Percentiles rank a stretch among this genome's conserved stretches.
phyloP scores from a whole-genome alignment of 2,113 vertebrate species.

The Mobula birostris region DNA sequence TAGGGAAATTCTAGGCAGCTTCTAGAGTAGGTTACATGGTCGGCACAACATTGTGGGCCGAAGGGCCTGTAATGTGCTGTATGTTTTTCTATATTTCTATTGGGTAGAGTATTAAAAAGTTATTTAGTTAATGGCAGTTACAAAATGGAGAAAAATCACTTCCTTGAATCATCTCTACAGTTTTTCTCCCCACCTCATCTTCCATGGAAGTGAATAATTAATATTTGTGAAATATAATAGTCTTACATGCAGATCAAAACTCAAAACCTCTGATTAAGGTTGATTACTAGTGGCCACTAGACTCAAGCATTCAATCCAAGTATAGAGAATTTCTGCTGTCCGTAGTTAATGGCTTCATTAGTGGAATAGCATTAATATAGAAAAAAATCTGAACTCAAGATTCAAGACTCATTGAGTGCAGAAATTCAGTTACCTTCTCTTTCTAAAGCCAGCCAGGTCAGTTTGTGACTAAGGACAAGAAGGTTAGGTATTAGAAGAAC shows the following conservation, averaged over 20 bases:
- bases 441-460: not conserved
- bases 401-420: not conserved
- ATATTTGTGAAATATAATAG: not conserved
- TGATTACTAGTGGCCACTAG: not conserved
- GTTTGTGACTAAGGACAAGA: not conserved
- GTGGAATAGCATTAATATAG: not conserved
- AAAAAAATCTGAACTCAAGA: not conserved
- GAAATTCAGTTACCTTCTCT: not conserved
- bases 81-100: no score
- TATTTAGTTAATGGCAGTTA: not conserved
- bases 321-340: not conserved
- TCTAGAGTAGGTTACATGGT: no score
- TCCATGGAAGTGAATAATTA: not conserved
- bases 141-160: not conserved
- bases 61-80: no score
- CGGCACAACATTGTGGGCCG: no score
- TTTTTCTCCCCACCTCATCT: not conserved
- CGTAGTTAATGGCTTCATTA: not conserved
- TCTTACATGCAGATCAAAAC: not conserved
- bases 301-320: not conserved
- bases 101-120: not conserved
- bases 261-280: not conserved
- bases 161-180: not conserved
- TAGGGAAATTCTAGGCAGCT: no score
- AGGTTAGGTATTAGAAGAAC: no score